Percentiles rank a stretch among this genome's conserved stretches.
phyloP scores from a whole-genome alignment of 2,888 invertebrate species.

The Adelphocoris suturalis region DNA sequence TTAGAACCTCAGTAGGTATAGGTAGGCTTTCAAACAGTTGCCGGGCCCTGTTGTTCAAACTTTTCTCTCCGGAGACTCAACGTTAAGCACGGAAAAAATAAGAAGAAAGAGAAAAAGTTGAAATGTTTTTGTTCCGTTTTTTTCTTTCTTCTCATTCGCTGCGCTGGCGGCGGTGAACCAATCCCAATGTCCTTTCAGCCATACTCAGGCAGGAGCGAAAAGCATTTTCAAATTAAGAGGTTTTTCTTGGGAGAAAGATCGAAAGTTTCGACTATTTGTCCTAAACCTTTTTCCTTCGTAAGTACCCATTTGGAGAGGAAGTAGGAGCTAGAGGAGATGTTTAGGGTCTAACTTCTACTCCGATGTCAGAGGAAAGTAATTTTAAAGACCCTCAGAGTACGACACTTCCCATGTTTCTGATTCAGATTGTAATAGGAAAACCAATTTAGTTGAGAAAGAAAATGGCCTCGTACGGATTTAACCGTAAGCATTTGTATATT shows the following conservation, averaged over 20 bases:
- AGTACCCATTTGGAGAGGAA: not conserved
- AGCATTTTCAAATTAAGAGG: slow-evolving; percentile 26
- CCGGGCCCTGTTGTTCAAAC: not conserved
- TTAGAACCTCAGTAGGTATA: not conserved
- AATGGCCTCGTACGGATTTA: too few relatives aligned
- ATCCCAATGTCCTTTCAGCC: not conserved
- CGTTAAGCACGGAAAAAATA: not conserved
- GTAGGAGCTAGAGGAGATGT: not conserved
- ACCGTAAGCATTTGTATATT: too few relatives aligned
- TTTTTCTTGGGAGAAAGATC: not conserved
- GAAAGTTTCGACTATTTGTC: not conserved
- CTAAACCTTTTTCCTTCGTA: not conserved
- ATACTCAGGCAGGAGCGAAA: not conserved
- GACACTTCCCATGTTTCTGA: too few relatives aligned
- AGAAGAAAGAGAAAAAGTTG: slow-evolving; percentile 7
- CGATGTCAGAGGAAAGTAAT: not conserved
- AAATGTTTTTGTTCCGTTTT: not conserved
- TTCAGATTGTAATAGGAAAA: too few relatives aligned
- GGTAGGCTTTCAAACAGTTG: not conserved
- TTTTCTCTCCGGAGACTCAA: not conserved
- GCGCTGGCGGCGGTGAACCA: too few relatives aligned
- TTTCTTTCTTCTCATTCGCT: not conserved
- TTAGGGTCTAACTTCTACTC: not conserved
- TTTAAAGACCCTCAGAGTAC: too few relatives aligned
- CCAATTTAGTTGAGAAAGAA: too few relatives aligned